Conservation (phyloP, 2,113 vertebrate genomes). For the Hypocryptadius cinnamomeus region DNA sequence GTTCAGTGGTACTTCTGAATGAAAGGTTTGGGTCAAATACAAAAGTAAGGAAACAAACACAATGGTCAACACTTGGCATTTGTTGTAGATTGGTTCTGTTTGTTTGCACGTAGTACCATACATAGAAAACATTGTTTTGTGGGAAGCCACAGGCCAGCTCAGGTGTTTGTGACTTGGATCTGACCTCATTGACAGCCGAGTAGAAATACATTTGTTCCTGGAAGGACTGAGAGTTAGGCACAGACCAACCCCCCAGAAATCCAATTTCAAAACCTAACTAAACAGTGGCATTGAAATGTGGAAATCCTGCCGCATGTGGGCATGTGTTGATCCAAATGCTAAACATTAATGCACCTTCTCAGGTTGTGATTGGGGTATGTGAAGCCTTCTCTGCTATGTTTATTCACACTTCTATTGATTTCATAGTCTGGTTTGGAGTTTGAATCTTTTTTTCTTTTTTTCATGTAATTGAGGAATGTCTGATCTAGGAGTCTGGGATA, state of each 20-base stretch:
- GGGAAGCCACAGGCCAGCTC: background rate
- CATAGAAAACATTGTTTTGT: background rate
- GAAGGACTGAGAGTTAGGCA: background rate
- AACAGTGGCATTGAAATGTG: background rate
- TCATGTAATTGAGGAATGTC: background rate
- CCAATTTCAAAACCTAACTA: background rate
- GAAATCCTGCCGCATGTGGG: background rate
- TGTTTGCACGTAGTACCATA: background rate
- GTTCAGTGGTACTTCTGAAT: background rate
- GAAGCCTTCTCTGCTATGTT: background rate
- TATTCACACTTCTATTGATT: background rate
- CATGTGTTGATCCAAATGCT: background rate
- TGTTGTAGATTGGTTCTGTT: background rate
- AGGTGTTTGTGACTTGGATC: background rate
- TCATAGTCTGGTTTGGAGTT: background rate
- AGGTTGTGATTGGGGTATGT: background rate
- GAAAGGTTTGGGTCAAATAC: background rate
- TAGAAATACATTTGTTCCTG: background rate
- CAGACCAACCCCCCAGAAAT: background rate
- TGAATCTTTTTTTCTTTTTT: background rate
- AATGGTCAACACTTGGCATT: background rate
- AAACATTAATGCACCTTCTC: background rate
- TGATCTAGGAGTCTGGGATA: background rate
- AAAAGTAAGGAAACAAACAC: background rate
- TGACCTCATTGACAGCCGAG: background rate